Conservation (phyloP, 2,888 invertebrate species). For the Cylindroiulus punctatus region DNA sequence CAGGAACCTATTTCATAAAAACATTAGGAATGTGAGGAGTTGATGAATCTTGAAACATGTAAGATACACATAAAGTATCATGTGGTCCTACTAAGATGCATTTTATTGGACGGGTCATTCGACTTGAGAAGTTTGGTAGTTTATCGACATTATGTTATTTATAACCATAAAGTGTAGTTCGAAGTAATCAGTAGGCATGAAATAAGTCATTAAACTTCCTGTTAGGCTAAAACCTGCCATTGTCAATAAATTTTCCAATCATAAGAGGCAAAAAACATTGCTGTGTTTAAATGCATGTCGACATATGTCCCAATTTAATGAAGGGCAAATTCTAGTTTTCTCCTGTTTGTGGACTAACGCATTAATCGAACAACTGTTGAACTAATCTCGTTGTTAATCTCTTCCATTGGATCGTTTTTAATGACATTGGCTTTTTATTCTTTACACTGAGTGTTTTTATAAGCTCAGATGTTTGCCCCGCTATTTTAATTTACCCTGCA, state of each 20-base stretch:
- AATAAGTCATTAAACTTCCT: background rate
- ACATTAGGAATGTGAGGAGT: too few relatives aligned
- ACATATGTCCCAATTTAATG: constrained; percentile 28
- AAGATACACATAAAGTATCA: too few relatives aligned
- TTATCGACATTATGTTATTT: background rate
- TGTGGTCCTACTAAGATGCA: too few relatives aligned
- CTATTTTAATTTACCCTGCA: constrained; percentile 2
- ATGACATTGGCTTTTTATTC: constrained; percentile 34
- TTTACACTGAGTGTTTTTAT: background rate
- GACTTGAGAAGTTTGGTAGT: too few relatives aligned
- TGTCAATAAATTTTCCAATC: constrained; percentile 15
- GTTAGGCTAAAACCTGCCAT: background rate
- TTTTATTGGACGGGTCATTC: too few relatives aligned
- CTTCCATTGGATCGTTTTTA: constrained; percentile 17
- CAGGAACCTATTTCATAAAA: too few relatives aligned
- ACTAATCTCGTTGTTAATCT: constrained; percentile 5
- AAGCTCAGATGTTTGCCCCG: background rate
- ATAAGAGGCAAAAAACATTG: background rate
- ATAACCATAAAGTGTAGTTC: background rate
- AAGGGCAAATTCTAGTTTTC: constrained; percentile 30
- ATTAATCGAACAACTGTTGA: constrained; percentile 11
- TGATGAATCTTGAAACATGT: too few relatives aligned
- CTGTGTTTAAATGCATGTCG: constrained; percentile 14
- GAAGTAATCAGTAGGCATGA: background rate
- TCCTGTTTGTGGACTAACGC: background rate